Evolutionary conservation across 2,888 invertebrate genomes (phyloP).

Genomic region (Pheosia tremula): DNA sequence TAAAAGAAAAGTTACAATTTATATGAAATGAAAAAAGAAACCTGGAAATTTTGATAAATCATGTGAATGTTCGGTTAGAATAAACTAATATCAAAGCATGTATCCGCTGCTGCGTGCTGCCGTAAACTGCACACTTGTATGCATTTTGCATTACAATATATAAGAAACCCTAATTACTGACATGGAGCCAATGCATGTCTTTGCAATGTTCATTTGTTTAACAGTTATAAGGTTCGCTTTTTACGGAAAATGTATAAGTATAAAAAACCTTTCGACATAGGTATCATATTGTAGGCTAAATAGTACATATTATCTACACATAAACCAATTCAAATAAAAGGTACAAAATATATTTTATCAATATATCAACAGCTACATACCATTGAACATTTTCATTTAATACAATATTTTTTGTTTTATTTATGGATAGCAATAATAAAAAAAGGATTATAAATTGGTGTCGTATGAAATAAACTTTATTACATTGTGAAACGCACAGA

Average conservation of each 20-base stretch:
- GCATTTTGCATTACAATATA: too few relatives aligned
- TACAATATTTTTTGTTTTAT: slow-evolving; percentile 1
- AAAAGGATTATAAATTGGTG: slow-evolving; percentile 3
- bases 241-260: neutral
- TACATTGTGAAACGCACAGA: too few relatives aligned
- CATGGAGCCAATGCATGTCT: too few relatives aligned
- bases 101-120: neutral
- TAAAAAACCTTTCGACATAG: neutral
- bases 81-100: neutral
- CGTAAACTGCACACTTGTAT: too few relatives aligned
- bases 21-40: slow-evolving; percentile 27
- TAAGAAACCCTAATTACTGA: neutral
- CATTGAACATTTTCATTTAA: neutral
- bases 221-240: neutral
- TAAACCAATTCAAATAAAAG: slow-evolving; percentile 1
- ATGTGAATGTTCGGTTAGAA: slow-evolving; percentile 32
- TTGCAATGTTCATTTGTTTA: neutral
- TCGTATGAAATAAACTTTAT: too few relatives aligned
- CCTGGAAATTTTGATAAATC: slow-evolving; percentile 28
- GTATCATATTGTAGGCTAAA: neutral
- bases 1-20: slow-evolving; percentile 50
- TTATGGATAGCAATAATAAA: neutral
- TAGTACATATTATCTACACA: neutral
- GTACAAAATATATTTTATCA: slow-evolving; percentile 9
- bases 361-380: slow-evolving; percentile 3